Conservation (phyloP, 2,888 invertebrate genomes). For the Eristalis tenax region DNA sequence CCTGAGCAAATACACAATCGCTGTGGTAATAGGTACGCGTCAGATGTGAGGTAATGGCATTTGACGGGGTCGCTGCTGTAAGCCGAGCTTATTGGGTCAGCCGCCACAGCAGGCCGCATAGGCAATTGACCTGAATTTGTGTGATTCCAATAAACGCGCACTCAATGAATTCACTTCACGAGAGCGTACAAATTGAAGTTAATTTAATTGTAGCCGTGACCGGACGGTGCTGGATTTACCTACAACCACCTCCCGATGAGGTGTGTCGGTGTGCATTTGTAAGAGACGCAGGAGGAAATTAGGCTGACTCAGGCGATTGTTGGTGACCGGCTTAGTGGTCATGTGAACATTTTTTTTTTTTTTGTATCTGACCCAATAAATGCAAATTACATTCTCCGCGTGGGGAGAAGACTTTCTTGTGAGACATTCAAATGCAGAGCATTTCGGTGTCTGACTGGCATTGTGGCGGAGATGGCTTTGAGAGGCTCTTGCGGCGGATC, state of each 20-base stretch:
- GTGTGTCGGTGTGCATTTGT: background rate
- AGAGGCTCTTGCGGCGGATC: no score
- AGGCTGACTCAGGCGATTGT: background rate
- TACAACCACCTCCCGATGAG: background rate
- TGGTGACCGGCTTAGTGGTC: background rate
- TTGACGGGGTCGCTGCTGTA: background rate
- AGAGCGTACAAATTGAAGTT: conserved; percentile 13
- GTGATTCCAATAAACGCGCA: conserved; percentile 26
- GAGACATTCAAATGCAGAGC: background rate
- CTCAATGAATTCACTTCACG: conserved; percentile 44
- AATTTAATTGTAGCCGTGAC: background rate
- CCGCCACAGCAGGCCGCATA: conserved; percentile 29
- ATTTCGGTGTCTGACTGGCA: background rate
- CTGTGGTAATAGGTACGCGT: background rate
- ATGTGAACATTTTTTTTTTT: background rate
- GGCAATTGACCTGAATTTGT: conserved; percentile 64
- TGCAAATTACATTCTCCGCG: background rate
- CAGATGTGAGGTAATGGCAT: background rate
- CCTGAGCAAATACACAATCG: background rate
- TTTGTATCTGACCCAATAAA: background rate
- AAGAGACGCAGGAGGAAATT: background rate
- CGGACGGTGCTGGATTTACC: background rate
- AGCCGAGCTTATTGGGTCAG: background rate
- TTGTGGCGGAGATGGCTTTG: background rate
- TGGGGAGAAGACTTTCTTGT: background rate